Conservation (phyloP, 2,888 invertebrate genomes). For the Drosophila robusta region DNA sequence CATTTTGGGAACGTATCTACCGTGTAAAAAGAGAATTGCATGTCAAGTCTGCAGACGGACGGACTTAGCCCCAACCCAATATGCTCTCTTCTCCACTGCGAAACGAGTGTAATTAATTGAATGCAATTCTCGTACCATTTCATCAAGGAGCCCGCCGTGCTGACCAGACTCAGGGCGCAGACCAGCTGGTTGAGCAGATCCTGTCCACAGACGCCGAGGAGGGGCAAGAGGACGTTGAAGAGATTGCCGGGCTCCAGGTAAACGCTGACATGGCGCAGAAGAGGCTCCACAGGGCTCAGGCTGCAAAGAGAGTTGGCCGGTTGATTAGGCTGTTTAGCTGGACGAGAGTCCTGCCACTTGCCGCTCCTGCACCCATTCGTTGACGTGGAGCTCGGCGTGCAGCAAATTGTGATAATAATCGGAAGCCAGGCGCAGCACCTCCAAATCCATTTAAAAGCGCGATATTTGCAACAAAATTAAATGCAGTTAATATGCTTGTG, state of each 20-base stretch:
- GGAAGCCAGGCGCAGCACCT: conserved; percentile 13
- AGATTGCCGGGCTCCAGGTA: conserved; percentile 57
- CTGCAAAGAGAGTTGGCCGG: conserved; percentile 26
- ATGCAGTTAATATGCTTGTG: background rate
- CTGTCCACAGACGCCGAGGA: conserved; percentile 67
- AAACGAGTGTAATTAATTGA: too few species aligned
- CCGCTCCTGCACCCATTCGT: conserved; percentile 70
- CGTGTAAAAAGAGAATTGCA: too few species aligned
- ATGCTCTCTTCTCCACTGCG: too few species aligned
- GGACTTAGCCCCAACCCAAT: too few species aligned
- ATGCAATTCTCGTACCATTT: conserved; percentile 65
- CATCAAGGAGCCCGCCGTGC: conserved; percentile 65
- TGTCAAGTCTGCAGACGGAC: too few species aligned
- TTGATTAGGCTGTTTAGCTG: background rate
- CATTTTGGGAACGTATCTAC: too few species aligned
- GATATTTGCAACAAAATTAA: background rate
- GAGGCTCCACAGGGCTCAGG: conserved; percentile 39
- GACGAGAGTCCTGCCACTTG: conserved; percentile 17
- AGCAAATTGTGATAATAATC: conserved; percentile 45
- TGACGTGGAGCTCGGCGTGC: conserved; percentile 56
- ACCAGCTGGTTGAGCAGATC: conserved; percentile 67
- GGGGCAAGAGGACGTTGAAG: conserved; percentile 68
- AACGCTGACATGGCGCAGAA: conserved; percentile 57
- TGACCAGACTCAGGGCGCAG: conserved; percentile 57
- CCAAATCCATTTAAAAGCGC: conserved; percentile 22